Evolutionary conservation across 2,113 vertebrate species (phyloP), one percentile per base, ranked within the genome.

Genomic region (Edolisoma coerulescens): DNA sequence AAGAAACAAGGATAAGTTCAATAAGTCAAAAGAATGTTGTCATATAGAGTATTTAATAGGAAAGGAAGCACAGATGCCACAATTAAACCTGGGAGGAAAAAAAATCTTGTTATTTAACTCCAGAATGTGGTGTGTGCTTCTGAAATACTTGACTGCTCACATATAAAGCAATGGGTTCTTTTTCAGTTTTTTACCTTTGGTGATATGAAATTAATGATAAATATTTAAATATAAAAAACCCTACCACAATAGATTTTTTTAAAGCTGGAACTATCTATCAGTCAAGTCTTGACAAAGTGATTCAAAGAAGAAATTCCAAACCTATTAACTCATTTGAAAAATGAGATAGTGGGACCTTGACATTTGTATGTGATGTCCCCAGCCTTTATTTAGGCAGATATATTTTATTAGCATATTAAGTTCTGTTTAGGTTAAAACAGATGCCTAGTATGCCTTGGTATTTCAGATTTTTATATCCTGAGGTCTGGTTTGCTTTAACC

Each of bases 401-500:
- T 10, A 54, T 84, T 86, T 85, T 87, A 39, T 87, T 71, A 67
- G 33, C 33, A 2, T 81, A 59, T 78, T 86, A 35, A 67, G 10
- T 77, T 87, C 30, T 71, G 44, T 81, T 92, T 81, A 64, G 41
- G 44, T 92, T 91, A 49, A 60, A 90, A 41, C 22, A 75, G 33
- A 87, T 71, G 68, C 28, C 22, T 89, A 14, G 10, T 84, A 54
- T 69, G 45, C 71, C 33, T 67, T 92, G 52, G 27, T 63, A 75
- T 87, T 95, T 91, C 56, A 81, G 69, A 67, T 69, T 75, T 56
- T n/a, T 84, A 20, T 41, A 67, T 68, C 23, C 52, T 56, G 33
- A 95, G 52, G 47, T 79, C 60, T 94, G 70, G 22, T 84, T 95
- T 95, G 83, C 73, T 91, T 81, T 90, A 94, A 59, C 26, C 7